Conservation (phyloP, 2,888 invertebrate species). For the Tipula confusa region DNA sequence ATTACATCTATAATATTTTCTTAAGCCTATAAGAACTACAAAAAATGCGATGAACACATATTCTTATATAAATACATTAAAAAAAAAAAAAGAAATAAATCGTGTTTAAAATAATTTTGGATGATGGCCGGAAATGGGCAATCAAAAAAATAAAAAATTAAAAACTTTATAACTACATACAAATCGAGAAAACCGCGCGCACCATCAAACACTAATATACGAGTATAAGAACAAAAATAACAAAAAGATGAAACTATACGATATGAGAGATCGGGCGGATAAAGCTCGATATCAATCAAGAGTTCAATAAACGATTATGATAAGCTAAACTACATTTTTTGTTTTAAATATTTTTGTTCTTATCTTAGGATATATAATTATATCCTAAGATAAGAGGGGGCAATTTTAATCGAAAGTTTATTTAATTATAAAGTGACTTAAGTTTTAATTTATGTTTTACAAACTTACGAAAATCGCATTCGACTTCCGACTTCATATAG, state of each 20-base stretch:
- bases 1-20: background rate
- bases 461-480: too few relatives aligned
- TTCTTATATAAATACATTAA: conserved; percentile 40
- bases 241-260: background rate
- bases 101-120: conserved; percentile 32
- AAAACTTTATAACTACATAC: background rate
- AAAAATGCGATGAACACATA: conserved; percentile 35
- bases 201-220: background rate
- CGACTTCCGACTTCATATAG: too few relatives aligned
- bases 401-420: too few relatives aligned
- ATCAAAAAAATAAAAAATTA: conserved; percentile 36
- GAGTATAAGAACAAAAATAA: background rate
- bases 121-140: conserved; percentile 39
- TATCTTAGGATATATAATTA: background rate
- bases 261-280: background rate
- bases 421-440: too few relatives aligned
- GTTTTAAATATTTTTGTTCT: background rate
- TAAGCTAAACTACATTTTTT: background rate
- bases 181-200: background rate
- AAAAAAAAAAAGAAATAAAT: conserved; percentile 33
- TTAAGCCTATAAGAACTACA: background rate
- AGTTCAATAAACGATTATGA: background rate
- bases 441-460: too few relatives aligned
- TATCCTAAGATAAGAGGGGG: too few relatives aligned
- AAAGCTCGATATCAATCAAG: background rate